Evolutionary conservation across 2,888 invertebrate genomes (phyloP).

Genomic region (Tipula lateralis): DNA sequence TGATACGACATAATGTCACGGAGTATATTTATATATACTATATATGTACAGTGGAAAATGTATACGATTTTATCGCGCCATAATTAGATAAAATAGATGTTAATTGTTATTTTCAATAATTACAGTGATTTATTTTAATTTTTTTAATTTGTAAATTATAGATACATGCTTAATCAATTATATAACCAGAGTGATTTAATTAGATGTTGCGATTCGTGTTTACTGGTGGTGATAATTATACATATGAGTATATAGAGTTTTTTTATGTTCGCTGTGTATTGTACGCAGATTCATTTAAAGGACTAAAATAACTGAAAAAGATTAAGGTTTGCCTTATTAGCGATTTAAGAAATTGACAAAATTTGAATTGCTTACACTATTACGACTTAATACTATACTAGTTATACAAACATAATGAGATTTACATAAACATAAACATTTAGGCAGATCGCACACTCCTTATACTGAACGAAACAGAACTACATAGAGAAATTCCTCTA

Average conservation of each 20-base stretch:
- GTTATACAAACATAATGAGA: too few species aligned
- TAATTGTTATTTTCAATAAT: background rate
- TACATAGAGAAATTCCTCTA: too few species aligned
- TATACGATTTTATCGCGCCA: background rate
- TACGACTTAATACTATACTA: too few species aligned
- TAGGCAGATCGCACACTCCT: too few species aligned
- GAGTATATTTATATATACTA: background rate
- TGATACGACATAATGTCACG: background rate
- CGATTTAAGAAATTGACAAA: too few species aligned
- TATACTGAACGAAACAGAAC: too few species aligned
- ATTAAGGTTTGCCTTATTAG: too few species aligned
- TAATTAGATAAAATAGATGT: background rate
- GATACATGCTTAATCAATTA: background rate
- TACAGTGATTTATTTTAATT: background rate
- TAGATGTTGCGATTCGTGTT: background rate
- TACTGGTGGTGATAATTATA: constrained; percentile 1
- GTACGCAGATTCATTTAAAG: too few species aligned
- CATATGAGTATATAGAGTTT: background rate
- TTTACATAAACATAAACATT: too few species aligned
- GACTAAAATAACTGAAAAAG: too few species aligned
- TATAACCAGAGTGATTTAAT: background rate
- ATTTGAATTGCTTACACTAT: too few species aligned
- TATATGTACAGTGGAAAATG: background rate
- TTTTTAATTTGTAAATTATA: background rate
- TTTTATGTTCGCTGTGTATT: too few species aligned